Evolutionary conservation across 2,797 vertebrate species (phyloP), one percentile per base, ranked within the genome.

Genomic region (Ctenopoma kingsleyae): DNA sequence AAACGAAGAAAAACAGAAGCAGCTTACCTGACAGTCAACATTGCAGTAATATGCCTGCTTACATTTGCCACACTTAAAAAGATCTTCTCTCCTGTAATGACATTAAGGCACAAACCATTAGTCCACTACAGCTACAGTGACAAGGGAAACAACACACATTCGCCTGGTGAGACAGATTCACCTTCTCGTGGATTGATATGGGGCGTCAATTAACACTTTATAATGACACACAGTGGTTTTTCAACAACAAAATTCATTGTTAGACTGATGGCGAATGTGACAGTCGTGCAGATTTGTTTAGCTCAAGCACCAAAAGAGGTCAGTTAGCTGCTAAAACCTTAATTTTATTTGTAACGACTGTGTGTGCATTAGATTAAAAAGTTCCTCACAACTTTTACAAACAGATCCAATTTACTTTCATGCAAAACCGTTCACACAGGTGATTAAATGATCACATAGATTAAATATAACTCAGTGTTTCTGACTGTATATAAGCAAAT

Each of bases 41-140:
- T 98, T 87, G 94, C 98, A 99, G 93, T 99, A 99, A 88, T 95
- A 97, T 22, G 97, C 97, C 89, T 97, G 96, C 75, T 98, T 99
- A 88, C 98, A 99, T 90, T 97, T 97, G 71, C 98, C 98, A 82
- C 98, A 99, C 78, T 97, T 99, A 67, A 94, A 98, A 86, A 99
- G 93, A 23, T 96, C 96, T 89, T 99, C 97, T 94, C 89, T 97
- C 93, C 98, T 99, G 93, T 62, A 93, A 90, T 16, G 22, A 82
- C 23, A 76, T 0, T 3, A 52, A 19, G 3, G 64, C 27, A 71
- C 13, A 69, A 20, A 8, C 38, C 1, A 30, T 74, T 48, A 17
- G 2, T 63, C 56, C 5, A 50, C 16, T 10, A 63, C 8, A 61
- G 9, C 35, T 53, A n/a, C n/a, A n/a, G 17, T 11, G 19, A 6